phyloP scores from a whole-genome alignment of 1,140 invertebrate species.

The Panulirus ornatus region DNA sequence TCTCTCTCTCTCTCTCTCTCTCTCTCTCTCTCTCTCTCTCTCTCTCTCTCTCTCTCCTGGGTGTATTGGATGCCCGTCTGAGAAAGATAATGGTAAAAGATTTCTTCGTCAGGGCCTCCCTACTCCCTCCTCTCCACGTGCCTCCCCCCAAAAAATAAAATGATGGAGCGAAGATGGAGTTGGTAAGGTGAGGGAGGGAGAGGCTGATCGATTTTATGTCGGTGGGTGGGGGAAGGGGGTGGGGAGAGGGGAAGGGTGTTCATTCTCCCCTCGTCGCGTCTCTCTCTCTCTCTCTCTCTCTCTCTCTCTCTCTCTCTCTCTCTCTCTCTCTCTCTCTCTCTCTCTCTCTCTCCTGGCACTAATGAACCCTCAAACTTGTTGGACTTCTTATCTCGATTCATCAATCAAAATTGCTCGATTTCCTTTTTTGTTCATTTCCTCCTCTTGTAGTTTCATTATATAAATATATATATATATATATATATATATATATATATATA shows the following conservation, averaged over 20 bases:
- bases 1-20: constrained; percentile 10
- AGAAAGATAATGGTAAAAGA: too few relatives aligned
- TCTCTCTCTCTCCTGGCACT: background rate
- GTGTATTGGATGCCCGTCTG: background rate
- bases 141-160: constrained; percentile 14
- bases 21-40: background rate
- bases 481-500: too few relatives aligned
- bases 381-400: constrained; percentile 4
- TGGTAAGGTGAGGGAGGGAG: constrained; percentile 10
- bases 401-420: background rate
- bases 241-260: background rate
- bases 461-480: too few relatives aligned
- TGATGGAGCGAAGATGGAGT: constrained; percentile 14
- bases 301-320: constrained; percentile 11
- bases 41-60: background rate
- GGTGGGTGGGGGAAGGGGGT: background rate
- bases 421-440: background rate
- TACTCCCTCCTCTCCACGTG: background rate
- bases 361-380: constrained; percentile 1
- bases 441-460: too few relatives aligned
- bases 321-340: background rate
- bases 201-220: constrained; percentile 29
- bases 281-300: constrained; percentile 26
- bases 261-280: background rate
- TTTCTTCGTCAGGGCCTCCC: background rate